A percentile compares a stretch with the other conserved stretches of the same genome.
These are phyloP conservation scores for Channallabes apus DNA, from an alignment of 2,797 vertebrate genomes.

Conservation along the genomic window DNA sequence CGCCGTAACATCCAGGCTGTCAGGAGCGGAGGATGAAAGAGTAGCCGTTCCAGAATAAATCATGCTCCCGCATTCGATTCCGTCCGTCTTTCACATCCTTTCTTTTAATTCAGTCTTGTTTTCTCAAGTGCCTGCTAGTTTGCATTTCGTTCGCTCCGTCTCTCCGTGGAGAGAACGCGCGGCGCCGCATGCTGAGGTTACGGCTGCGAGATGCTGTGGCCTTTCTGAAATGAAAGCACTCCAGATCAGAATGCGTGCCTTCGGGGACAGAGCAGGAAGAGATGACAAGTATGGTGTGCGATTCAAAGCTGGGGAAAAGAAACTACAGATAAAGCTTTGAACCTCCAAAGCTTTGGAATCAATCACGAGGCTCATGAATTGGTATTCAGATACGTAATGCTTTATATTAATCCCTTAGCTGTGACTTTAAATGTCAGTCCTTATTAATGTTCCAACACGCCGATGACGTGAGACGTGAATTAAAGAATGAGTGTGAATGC, in stretches of 20 bases:
- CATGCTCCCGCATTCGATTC: not conserved
- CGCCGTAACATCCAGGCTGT: slow-evolving; percentile 22
- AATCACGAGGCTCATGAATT: slow-evolving; percentile 4
- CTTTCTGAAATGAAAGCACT: slow-evolving; percentile 36
- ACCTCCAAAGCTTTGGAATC: not conserved
- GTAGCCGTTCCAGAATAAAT: slow-evolving; percentile 8
- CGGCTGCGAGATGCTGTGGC: slow-evolving; percentile 26
- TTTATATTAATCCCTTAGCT: not conserved
- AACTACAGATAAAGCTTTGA: not conserved
- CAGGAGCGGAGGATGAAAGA: slow-evolving; percentile 8
- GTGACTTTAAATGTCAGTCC: not conserved
- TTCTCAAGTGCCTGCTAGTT: slow-evolving; percentile 11
- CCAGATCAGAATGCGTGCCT: slow-evolving; percentile 20
- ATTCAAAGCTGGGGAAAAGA: slow-evolving; percentile 23
- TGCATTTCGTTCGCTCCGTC: not conserved
- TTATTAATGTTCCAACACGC: not conserved
- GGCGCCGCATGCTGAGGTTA: not conserved
- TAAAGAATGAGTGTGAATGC: not conserved
- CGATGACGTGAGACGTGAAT: not conserved
- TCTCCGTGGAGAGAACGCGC: not conserved
- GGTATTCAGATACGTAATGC: not conserved
- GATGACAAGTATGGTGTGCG: slow-evolving; percentile 29
- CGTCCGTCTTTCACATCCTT: slow-evolving; percentile 1
- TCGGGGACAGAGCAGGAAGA: slow-evolving; percentile 21
- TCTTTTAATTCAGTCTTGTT: slow-evolving; percentile 18